phyloP scores from a whole-genome alignment of 2,113 vertebrate species.

The Daphoenositta chrysoptera region DNA sequence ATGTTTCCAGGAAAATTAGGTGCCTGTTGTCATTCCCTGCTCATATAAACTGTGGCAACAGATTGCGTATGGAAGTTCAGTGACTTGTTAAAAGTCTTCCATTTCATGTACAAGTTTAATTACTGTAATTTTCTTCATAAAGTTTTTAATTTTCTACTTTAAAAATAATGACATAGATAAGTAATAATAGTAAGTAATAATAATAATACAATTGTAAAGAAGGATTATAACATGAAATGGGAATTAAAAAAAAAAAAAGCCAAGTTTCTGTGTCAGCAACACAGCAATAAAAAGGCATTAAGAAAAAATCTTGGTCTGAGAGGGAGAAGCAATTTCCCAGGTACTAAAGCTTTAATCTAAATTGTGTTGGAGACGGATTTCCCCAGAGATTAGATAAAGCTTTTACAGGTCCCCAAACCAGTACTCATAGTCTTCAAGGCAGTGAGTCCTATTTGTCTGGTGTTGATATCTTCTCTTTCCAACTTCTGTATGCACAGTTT shows the following conservation, averaged over 20 bases:
- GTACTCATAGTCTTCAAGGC: neutral
- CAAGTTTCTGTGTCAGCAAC: neutral
- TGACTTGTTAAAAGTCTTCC: neutral
- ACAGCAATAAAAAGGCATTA: neutral
- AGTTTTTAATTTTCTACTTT: neutral
- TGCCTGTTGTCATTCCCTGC: neutral
- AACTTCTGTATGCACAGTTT: neutral
- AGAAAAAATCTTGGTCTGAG: neutral
- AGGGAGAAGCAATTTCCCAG: neutral
- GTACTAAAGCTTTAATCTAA: neutral
- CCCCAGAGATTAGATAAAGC: neutral
- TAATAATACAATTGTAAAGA: neutral
- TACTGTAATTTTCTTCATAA: neutral
- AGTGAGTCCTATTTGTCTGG: neutral
- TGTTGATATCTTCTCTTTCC: neutral
- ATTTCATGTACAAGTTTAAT: neutral
- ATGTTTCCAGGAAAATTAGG: neutral
- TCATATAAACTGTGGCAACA: neutral
- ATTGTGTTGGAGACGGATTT: neutral
- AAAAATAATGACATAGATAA: neutral
- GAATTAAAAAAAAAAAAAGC: neutral
- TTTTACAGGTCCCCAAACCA: neutral
- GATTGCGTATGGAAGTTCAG: neutral
- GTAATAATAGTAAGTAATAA: neutral
- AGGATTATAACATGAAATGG: neutral